These are phyloP conservation scores for Hypena proboscidalis DNA, from an alignment of 2,888 invertebrate species.

Conservation along the genomic window DNA sequence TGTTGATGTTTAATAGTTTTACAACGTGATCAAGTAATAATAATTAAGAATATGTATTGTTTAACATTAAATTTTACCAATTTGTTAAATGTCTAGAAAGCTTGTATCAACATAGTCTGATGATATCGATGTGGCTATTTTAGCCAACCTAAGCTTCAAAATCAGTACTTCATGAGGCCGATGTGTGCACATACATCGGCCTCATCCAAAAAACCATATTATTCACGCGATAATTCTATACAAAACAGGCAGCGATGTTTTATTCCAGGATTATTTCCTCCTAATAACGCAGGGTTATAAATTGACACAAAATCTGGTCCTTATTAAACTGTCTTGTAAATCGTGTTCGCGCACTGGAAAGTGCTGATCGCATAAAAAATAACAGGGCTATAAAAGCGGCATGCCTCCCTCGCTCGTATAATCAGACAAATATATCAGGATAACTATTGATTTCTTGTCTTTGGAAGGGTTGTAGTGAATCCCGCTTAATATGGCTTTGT, in stretches of 20 bases:
- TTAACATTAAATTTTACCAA: too few species aligned
- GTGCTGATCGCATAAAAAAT: conserved; percentile 74
- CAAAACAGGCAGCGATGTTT: conserved; percentile 6
- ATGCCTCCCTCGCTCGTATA: conserved; percentile 49
- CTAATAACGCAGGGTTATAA: conserved; percentile 37
- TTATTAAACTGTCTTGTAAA: conserved; percentile 58
- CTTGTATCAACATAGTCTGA: too few species aligned
- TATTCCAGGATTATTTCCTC: conserved; percentile 19
- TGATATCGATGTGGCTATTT: too few species aligned
- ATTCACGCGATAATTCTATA: too few species aligned
- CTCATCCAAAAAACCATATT: too few species aligned
- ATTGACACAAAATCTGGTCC: conserved; percentile 48
- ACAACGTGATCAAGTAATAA: too few species aligned
- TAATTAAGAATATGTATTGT: too few species aligned
- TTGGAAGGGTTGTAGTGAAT: conserved; percentile 27
- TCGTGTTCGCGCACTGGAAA: conserved; percentile 53
- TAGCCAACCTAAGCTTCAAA: too few species aligned
- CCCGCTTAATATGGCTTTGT: conserved; percentile 16
- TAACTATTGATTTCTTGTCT: conserved; percentile 44
- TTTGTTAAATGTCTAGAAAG: too few species aligned
- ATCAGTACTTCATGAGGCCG: too few species aligned
- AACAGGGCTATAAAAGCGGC: conserved; percentile 65
- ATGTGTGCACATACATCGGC: neutral
- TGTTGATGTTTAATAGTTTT: too few species aligned
- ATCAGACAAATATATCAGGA: conserved; percentile 47